phyloP scores from a whole-genome alignment of 2,797 vertebrate genomes.

The Zenarchopterus dispar region DNA sequence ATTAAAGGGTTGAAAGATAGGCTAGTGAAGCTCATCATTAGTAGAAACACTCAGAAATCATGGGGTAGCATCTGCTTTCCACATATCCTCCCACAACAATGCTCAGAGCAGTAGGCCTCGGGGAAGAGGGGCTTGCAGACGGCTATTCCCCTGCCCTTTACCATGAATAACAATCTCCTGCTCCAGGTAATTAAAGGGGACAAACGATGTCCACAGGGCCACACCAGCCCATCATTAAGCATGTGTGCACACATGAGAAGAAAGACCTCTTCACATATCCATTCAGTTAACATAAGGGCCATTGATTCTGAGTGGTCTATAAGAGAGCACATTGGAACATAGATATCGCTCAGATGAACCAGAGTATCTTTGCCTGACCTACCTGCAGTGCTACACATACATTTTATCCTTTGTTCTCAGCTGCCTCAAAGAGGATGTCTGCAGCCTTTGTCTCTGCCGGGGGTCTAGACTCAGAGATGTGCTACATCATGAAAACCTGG shows the following conservation, averaged over 20 bases:
- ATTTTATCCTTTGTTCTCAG: conserved; percentile 50
- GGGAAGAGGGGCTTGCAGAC: conserved; percentile 54
- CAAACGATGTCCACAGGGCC: conserved; percentile 69
- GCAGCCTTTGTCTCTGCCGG: conserved; percentile 58
- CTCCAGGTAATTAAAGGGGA: conserved; percentile 79
- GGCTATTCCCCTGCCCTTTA: conserved; percentile 69
- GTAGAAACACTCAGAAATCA: conserved; percentile 76
- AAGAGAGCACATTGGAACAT: conserved; percentile 66
- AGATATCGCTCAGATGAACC: conserved; percentile 59
- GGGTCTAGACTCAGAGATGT: conserved; percentile 21
- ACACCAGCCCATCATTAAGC: conserved; percentile 75
- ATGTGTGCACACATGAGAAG: conserved; percentile 54
- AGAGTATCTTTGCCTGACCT: conserved; percentile 54
- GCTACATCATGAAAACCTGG: conserved; percentile 44
- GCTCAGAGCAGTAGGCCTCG: conserved; percentile 63
- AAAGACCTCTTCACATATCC: conserved; percentile 51
- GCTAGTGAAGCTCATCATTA: conserved; percentile 73
- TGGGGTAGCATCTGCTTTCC: conserved; percentile 77
- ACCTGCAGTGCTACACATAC: conserved; percentile 26
- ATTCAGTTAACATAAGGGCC: conserved; percentile 68
- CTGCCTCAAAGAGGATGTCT: conserved; percentile 31
- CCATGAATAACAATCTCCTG: conserved; percentile 79
- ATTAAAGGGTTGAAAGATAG: conserved; percentile 68
- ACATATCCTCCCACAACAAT: conserved; percentile 74
- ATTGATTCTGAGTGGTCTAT: conserved; percentile 78